These are phyloP conservation scores for Clarias gariepinus DNA, from an alignment of 2,113 vertebrate species.

Conservation along the genomic window DNA sequence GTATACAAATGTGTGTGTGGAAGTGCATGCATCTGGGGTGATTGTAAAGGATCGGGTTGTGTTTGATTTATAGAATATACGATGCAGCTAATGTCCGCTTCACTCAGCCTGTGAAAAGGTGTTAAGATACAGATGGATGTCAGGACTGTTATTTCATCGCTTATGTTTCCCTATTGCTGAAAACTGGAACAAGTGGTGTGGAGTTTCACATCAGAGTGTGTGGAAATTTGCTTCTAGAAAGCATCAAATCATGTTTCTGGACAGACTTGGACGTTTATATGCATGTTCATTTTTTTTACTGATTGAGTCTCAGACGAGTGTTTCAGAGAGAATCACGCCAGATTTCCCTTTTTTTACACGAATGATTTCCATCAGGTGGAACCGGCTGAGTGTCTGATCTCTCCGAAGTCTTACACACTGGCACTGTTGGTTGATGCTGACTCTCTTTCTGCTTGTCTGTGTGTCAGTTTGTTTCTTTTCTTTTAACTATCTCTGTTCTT, in stretches of 20 bases:
- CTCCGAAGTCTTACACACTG: no score
- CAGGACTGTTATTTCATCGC: constrained; percentile 49
- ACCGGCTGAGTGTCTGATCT: background rate
- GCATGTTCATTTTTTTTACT: background rate
- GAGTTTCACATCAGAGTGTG: constrained; percentile 23
- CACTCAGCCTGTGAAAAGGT: constrained; percentile 15
- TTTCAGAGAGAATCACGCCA: background rate
- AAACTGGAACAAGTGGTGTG: constrained; percentile 47
- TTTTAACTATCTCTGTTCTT: no score
- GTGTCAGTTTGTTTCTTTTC: no score
- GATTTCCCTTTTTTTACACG: background rate
- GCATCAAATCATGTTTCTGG: background rate
- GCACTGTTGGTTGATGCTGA: no score
- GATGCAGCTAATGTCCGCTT: background rate
- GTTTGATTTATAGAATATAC: background rate
- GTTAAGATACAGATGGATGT: constrained; percentile 16
- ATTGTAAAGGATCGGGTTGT: background rate
- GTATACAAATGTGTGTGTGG: background rate
- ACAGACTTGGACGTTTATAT: background rate
- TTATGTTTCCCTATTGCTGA: constrained; percentile 42
- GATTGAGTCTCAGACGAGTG: background rate
- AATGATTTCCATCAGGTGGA: background rate
- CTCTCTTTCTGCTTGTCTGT: no score
- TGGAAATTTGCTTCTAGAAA: constrained; percentile 27
- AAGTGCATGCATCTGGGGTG: background rate